Percentiles rank a stretch among this genome's conserved stretches.
These are phyloP conservation scores for Pocillopora damicornis DNA, from an alignment of 64 coral and sea anemone genomes.

Conservation along the genomic window DNA sequence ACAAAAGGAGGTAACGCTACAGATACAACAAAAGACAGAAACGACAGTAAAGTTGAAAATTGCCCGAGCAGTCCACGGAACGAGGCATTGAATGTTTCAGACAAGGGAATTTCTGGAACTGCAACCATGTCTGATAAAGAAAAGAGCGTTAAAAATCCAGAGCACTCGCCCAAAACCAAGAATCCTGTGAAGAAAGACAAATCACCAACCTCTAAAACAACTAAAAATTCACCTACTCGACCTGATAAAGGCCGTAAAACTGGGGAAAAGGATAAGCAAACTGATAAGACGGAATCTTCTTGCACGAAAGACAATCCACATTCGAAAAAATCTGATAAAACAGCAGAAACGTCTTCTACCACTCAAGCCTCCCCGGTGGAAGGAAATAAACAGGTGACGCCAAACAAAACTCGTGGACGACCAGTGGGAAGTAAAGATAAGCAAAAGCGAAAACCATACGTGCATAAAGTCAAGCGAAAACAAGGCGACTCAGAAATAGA, in stretches of 20 bases:
- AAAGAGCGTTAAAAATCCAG: not conserved
- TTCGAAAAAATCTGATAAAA: not conserved
- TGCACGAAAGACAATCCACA: not conserved
- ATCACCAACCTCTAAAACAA: not conserved
- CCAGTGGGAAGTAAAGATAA: slow-evolving; percentile 86
- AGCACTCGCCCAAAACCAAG: not conserved
- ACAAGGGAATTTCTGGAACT: not conserved
- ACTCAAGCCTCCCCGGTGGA: not conserved
- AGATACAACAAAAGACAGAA: not conserved
- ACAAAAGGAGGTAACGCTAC: not conserved
- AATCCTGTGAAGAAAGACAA: not conserved
- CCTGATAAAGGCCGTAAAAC: not conserved
- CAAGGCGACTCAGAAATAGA: slow-evolving; percentile 4
- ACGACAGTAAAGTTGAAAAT: not conserved
- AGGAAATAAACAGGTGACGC: not conserved
- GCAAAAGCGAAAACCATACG: slow-evolving; percentile 67
- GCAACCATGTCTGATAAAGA: not conserved
- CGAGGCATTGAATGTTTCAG: not conserved
- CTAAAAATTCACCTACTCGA: not conserved
- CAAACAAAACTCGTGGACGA: slow-evolving; percentile 23
- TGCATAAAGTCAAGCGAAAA: slow-evolving; percentile 20
- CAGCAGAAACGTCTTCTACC: not conserved
- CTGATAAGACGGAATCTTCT: not conserved
- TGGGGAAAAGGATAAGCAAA: not conserved
- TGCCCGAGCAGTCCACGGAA: not conserved